Base-by-base conservation (phyloP, 2,113 vertebrate species). In the Xiphorhynchus elegans region DNA sequence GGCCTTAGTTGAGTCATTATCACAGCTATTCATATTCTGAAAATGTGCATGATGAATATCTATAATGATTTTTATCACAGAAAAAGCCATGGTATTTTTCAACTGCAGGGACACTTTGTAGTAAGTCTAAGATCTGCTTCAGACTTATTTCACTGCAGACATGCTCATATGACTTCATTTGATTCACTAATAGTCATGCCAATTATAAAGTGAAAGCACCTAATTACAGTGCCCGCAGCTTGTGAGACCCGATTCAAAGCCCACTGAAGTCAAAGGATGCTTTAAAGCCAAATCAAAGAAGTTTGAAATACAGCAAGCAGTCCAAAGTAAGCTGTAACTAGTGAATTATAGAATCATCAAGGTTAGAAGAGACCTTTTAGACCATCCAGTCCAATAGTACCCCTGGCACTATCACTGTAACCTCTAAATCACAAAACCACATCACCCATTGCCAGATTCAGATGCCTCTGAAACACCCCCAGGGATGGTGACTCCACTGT, bases 261-360 rank as follows among this genome's bases (percentile, higher is more conserved):
- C 59, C 59, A 47, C 66, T 42, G 46, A 84, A 92, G 52, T 84
- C 26, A 89, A 81, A 88, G 64, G 26, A 75, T 56, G 28, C 10
- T 87, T 90, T 81, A 89, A 84, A 87, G 31, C 5, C 46, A 73
- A 93, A 72, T 76, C 39, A 94, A 75, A 83, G 44, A 52, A 60
- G 4, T 79, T 42, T 74, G 37, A 90, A 92, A 74, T 42, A 80
- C 33, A 56, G 5, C 0, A 2, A 77, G 15, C 24, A 64, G 21
- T 33, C 16, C 33, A 29, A 69, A 74, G 8, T 47, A 42, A 76
- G 25, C 10, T 87, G 39, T 37, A 19, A 81, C 39, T 75, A 49
- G 35, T 59, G 20, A 87, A 87, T 46, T 28, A 37, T 13, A 28
- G 46, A 68, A 49, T 28, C 37, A 63, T 28, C 46, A 46, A 37